Base-by-base conservation (phyloP, 1,140 invertebrate species). In the Bombus ignitus region DNA sequence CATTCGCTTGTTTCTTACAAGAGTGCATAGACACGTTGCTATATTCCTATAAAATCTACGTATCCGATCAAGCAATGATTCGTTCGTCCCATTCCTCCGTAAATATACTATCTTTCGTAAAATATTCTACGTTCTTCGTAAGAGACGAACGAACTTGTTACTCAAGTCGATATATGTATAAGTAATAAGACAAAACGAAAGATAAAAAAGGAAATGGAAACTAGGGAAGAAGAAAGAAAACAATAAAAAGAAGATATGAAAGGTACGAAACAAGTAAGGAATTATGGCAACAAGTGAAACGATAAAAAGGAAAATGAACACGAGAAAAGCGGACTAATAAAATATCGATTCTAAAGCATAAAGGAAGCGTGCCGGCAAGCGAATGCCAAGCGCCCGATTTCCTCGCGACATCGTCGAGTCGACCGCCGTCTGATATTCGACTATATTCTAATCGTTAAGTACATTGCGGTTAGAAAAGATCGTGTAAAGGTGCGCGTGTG, bases 331-430 rank as follows among this genome's bases (percentile, higher is more conserved):
- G 80, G 80, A 81, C 80, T 57, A 59, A 62, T 3, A 8, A 12
- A 72, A 15, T 9, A 39, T 68, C 78, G 37, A 44, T 66, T 53
- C 57, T 47, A 66, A 44, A 25, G 82, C 47, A n/a, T 57, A 42
- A 44, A 72, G 83, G 77, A 79, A 80, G 77, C 76, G 83, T 84
- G 66, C 47, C 66, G 68, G 76, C 76, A 84, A 84, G 18, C 47
- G 47, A 53, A 53, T 53, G 47, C 47, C 47, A 53, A 53, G 66
- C 75, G 82, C 32, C 57, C 42, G 42, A 75, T 59, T 35, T 37
- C 44, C 32, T 47, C 22, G 12, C 44, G 28, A 53, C 22, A 37
- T 53, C 47, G 18, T 53, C 18, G 47, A 53, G 4, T 13, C 5
- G 47, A 47, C 47, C 47, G 15, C 47, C 22, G 35, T 28, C 13